Evolutionary conservation across 2,113 vertebrate genomes (phyloP).

Genomic region (Zosterops hypoxanthus): DNA sequence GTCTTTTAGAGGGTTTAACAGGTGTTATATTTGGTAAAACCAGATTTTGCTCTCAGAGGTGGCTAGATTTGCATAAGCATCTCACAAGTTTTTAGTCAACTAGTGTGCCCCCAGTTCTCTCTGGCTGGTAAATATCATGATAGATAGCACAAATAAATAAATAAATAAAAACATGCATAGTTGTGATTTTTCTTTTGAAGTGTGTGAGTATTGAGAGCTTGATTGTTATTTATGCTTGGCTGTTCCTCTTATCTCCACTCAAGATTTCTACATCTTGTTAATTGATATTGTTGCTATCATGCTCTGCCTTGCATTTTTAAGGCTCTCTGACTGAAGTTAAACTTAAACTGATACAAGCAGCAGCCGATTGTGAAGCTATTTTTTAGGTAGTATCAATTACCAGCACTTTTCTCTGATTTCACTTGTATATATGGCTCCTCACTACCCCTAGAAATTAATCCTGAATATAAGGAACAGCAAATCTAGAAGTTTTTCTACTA

Average conservation of each 20-base stretch:
- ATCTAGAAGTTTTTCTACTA: background rate
- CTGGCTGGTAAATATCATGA: background rate
- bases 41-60: background rate
- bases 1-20: background rate
- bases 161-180: background rate
- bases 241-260: background rate
- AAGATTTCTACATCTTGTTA: background rate
- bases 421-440: background rate
- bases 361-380: background rate
- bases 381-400: background rate
- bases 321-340: background rate
- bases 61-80: background rate
- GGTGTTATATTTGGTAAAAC: background rate
- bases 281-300: background rate
- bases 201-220: background rate
- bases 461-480: background rate
- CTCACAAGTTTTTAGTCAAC: background rate
- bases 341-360: background rate
- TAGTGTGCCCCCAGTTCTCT: background rate
- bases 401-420: background rate
- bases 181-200: constrained; percentile 1
- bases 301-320: background rate
- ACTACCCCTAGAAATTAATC: background rate
- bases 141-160: background rate
- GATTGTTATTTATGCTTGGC: background rate